These are phyloP conservation scores for Ctena decussata DNA, from an alignment of 2,888 invertebrate species.

Conservation along the genomic window DNA sequence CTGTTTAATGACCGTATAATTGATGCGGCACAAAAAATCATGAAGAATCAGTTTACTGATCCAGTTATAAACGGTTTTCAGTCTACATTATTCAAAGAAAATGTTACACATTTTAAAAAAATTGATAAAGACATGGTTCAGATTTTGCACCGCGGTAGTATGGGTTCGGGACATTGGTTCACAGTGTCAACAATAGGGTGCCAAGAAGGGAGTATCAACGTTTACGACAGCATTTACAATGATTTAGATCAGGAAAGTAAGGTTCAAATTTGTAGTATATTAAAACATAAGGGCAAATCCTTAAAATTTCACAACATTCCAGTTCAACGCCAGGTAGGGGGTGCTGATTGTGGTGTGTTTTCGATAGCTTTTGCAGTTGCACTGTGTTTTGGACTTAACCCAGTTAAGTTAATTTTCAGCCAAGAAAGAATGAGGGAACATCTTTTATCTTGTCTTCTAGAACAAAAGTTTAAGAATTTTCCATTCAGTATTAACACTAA, in stretches of 20 bases:
- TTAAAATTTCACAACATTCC: neutral
- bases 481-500: neutral
- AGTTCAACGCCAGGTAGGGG: neutral
- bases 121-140: neutral
- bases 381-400: neutral
- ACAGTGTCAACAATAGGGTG: conserved; percentile 3
- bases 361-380: conserved; percentile 5
- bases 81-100: neutral
- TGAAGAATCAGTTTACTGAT: neutral
- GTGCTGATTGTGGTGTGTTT: neutral
- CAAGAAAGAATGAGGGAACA: neutral
- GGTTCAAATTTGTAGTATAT: neutral
- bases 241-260: neutral
- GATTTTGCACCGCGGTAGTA: conserved; percentile 3
- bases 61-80: neutral
- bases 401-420: neutral
- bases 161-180: conserved; percentile 3
- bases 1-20: neutral
- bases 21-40: neutral
- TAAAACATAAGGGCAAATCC: neutral
- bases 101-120: neutral
- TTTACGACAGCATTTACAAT: neutral
- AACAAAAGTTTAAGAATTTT: neutral
- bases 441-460: neutral
- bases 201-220: neutral